phyloP scores from a whole-genome alignment of 2,797 vertebrate species.

The Avahi laniger region DNA sequence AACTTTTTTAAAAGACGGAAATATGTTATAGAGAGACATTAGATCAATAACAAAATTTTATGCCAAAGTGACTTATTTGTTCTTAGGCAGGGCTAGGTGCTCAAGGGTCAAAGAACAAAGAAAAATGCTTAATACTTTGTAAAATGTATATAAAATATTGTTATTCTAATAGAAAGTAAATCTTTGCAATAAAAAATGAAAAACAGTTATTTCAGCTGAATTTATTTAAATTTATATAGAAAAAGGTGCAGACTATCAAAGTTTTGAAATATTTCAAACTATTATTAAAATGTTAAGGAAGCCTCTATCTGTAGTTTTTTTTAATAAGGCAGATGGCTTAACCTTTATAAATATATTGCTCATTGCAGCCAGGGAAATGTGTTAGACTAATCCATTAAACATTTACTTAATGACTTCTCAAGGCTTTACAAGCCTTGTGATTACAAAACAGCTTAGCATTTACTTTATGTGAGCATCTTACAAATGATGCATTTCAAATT shows the following conservation, averaged over 20 bases:
- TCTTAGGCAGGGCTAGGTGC: background rate
- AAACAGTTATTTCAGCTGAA: background rate
- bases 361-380: background rate
- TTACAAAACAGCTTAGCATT: background rate
- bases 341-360: background rate
- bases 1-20: background rate
- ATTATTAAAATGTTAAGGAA: background rate
- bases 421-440: background rate
- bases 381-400: background rate
- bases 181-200: background rate
- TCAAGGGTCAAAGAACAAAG: background rate
- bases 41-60: background rate
- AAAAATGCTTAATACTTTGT: background rate
- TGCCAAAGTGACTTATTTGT: background rate
- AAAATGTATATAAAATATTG: background rate
- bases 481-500: background rate
- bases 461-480: background rate
- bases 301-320: background rate
- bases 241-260: background rate
- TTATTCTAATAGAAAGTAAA: background rate
- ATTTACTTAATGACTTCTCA: constrained; percentile 5
- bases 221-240: background rate
- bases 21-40: background rate
- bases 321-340: background rate
- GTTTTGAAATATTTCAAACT: background rate